Evolutionary conservation across 2,113 vertebrate genomes (phyloP), one percentile per base, ranked within the genome.

Genomic region (Vanacampus margaritifer): DNA sequence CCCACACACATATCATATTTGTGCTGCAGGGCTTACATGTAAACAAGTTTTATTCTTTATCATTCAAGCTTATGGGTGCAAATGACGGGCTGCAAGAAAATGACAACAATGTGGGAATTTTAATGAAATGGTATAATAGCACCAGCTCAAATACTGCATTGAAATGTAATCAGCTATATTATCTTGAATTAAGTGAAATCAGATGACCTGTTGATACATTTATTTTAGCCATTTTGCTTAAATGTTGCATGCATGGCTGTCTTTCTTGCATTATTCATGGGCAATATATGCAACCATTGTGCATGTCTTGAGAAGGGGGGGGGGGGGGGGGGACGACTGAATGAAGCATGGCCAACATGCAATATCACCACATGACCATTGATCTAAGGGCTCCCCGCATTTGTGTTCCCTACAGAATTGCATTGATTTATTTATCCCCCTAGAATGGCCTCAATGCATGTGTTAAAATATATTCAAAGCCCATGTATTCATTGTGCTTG

Each of bases 41-140:
- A 89, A 87, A 88, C 86, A 84, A 71, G 63, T 60, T 58, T 76
- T 65, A 80, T 73, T 82, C 67, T 78, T 70, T 73, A 85, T n/a
- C n/a, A n/a, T 88, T 81, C 71, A 69, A 80, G 69, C 69, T 56
- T 54, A 45, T 74, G 58, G 71, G 72, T 75, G 72, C 74, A 81
- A 87, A 87, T 81, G 71, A 77, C 73, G 71, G 67, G 63, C 65
- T 69, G 73, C 57, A 59, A 77, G 71, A 80, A 51, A 78, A 80
- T 71, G 69, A 81, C 51, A 72, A 45, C 66, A 69, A 76, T 71
- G 68, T 65, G 58, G 43, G 68, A 69, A 79, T 73, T 67, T 64
- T 50, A 79, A 76, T 71, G 43, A 63, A 74, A 76, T 69, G 64
- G 32, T 46, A 71, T 11, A 48, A 45, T 17, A 1, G 61, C 57